A percentile compares a stretch with the other conserved stretches of the same genome.
Evolutionary conservation across 2,888 invertebrate species (phyloP).

Genomic region (Hetaerina titia): DNA sequence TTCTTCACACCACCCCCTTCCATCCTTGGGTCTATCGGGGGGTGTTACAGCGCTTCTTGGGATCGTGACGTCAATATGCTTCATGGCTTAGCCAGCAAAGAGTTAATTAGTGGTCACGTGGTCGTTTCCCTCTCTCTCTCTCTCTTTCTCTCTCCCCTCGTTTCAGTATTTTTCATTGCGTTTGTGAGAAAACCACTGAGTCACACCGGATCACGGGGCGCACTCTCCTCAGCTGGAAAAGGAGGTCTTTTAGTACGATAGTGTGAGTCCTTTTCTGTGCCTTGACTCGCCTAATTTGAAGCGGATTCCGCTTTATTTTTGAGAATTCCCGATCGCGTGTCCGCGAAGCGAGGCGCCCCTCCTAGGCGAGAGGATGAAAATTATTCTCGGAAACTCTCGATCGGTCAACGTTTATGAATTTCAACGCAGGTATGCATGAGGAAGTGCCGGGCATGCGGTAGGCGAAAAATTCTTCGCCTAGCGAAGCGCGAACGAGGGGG

Average conservation of each 20-base stretch:
- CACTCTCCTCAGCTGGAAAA: neutral
- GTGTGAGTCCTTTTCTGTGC: too few species aligned
- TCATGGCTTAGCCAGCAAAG: neutral
- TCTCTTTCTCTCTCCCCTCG: neutral
- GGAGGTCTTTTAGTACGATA: neutral
- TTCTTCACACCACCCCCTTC: neutral
- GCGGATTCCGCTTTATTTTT: too few species aligned
- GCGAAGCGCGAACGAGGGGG: too few species aligned
- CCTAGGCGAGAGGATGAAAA: too few species aligned
- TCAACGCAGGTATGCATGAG: too few species aligned
- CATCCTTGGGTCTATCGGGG: neutral
- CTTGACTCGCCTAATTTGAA: too few species aligned
- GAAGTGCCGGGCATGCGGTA: too few species aligned
- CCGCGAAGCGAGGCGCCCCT: too few species aligned
- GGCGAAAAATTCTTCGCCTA: too few species aligned
- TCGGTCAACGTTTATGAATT: too few species aligned
- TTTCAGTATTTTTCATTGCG: neutral
- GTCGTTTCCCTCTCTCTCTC: neutral
- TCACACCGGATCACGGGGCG: neutral
- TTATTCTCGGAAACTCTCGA: too few species aligned
- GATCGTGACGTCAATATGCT: slow-evolving; percentile 2
- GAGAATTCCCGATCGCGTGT: too few species aligned
- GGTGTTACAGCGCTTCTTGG: neutral
- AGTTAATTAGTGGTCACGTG: slow-evolving; percentile 43
- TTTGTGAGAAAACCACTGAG: slow-evolving; percentile 4